phyloP scores from a whole-genome alignment of 2,113 vertebrate genomes.

The Pongo pygmaeus region DNA sequence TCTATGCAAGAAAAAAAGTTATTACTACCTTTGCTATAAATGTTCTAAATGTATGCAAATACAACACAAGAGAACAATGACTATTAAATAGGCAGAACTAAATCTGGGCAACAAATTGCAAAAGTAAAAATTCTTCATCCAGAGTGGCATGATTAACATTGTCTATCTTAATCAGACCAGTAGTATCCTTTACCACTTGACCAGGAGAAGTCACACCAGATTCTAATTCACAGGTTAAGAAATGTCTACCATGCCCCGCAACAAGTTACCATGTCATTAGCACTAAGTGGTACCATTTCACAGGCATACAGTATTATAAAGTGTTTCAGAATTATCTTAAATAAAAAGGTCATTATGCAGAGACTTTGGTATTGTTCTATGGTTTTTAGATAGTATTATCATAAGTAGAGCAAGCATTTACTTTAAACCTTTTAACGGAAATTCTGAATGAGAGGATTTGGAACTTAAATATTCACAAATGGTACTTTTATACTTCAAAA shows the following conservation, averaged over 20 bases:
- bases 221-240: background rate
- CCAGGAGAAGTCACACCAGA: background rate
- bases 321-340: background rate
- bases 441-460: background rate
- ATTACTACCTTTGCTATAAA: background rate
- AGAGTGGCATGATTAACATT: background rate
- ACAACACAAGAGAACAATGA: background rate
- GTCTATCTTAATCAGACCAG: background rate
- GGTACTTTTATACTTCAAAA: background rate
- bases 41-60: background rate
- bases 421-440: background rate
- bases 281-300: background rate
- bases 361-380: background rate
- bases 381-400: background rate
- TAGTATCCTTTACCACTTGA: background rate
- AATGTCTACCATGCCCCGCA: background rate
- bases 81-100: background rate
- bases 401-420: background rate
- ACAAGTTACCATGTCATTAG: background rate
- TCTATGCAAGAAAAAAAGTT: slow-evolving; percentile 69
- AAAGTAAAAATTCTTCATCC: background rate
- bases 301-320: background rate
- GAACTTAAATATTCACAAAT: background rate
- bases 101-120: background rate
- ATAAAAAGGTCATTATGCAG: background rate